A percentile compares a stretch with the other conserved stretches of the same genome.
Conservation (phyloP, 2,888 invertebrate species). For the Drosophila aldrichi region DNA sequence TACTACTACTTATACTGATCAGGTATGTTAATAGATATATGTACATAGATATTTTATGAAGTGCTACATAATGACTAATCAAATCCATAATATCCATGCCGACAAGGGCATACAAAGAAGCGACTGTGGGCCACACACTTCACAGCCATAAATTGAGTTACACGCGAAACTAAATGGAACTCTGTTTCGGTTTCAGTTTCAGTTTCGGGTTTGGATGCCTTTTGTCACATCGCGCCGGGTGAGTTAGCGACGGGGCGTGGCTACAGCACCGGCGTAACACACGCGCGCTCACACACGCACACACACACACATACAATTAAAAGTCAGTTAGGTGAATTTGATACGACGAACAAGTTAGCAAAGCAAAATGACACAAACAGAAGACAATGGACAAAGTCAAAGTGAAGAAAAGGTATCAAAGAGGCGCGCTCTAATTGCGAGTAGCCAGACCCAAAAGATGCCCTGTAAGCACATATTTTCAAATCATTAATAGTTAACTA, state of each 20-base stretch:
- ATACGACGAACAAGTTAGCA: conserved; percentile 53
- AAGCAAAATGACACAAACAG: conserved; percentile 58
- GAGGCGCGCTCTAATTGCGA: no score
- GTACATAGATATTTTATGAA: no score
- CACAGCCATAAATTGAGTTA: conserved; percentile 65
- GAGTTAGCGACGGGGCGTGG: conserved; percentile 1
- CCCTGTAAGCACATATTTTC: not conserved
- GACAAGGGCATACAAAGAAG: conserved; percentile 2
- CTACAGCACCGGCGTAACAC: not conserved
- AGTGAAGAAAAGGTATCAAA: conserved; percentile 4
- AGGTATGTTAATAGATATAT: no score
- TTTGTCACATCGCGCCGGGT: conserved; percentile 48
- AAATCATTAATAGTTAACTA: not conserved
- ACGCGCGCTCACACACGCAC: conserved; percentile 14
- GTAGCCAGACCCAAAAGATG: not conserved
- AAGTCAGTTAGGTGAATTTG: conserved; percentile 67
- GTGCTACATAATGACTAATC: no score
- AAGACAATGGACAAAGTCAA: conserved; percentile 25
- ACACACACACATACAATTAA: conserved; percentile 53
- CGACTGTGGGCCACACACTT: conserved; percentile 36
- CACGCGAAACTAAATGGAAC: conserved; percentile 55
- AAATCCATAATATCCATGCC: no score
- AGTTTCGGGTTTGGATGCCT: conserved; percentile 19
- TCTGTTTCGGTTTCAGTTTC: conserved; percentile 45
- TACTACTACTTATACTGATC: no score